Evolutionary conservation across 2,888 invertebrate genomes (phyloP), one percentile per base, ranked within the genome.

Genomic region (Drosophila niveifrons): DNA sequence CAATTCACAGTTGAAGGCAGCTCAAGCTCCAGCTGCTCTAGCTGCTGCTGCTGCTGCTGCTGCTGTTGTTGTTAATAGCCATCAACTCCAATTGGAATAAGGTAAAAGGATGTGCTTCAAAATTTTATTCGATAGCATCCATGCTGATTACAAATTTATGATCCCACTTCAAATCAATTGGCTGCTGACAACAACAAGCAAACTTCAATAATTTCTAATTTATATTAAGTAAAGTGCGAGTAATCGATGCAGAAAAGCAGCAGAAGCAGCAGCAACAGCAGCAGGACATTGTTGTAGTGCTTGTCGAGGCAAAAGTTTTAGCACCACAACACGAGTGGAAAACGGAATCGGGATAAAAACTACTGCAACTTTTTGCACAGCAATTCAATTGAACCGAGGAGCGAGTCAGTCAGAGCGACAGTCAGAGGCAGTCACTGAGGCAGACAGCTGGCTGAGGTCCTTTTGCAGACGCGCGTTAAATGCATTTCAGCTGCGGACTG

Each of bases 201-300:
- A 47, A 77, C 79, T 84, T 69, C 74, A 88, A 89, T 85, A 79
- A 89, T 88, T 79, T 89, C 74, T 85, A 89, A 89, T 88, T 88
- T 89, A 79, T 79, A 82, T 88, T 73, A 72, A 77, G 65, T 77
- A 79, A 89, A 84, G 76, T 74, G 77, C 77, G 53, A 75, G 68
- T 68, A 75, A 74, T 83, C 87, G 78, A 78, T 71, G 68, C 72
- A 23, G 36, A 10, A 62, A 71, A 70, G 62, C 23, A 61, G 68
- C 43, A 18, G 64, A 71, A 70, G 62, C 23, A 61, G 68, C 43
- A 18, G 13, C 7, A 41, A 13, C 13, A 36, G 36, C 36, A n/a
- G 36, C 13, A 0, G 15, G 8, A 48, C 48, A 51, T 53, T 70
- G 39, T 57, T 70, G 39, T 51, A 13, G 39, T 7, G 39, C 8